Evolutionary conservation across 2,113 vertebrate genomes (phyloP).

Genomic region (Neogobius melanostomus): DNA sequence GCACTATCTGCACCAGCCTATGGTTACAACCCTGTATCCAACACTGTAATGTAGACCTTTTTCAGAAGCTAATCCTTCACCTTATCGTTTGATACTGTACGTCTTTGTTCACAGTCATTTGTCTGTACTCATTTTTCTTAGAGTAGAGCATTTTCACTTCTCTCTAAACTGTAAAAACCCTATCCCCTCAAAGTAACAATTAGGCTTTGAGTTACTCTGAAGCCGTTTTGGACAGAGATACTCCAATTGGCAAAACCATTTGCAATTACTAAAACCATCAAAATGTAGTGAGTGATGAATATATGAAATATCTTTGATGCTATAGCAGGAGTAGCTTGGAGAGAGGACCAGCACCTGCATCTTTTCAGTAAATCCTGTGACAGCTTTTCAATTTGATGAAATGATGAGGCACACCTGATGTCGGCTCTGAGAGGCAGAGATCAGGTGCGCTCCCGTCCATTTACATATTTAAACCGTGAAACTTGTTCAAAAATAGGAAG

Average conservation of each 20-base stretch:
- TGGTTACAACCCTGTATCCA: background rate
- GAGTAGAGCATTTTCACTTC: slow-evolving; percentile 6
- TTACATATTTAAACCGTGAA: slow-evolving; percentile 54
- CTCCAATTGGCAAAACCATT: slow-evolving; percentile 4
- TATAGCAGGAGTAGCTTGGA: slow-evolving; percentile 21
- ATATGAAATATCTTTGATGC: slow-evolving; percentile 6
- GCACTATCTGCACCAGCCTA: background rate
- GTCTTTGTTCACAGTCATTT: slow-evolving; percentile 8
- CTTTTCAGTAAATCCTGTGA: slow-evolving; percentile 55
- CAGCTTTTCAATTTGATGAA: slow-evolving; percentile 64
- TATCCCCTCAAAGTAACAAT: slow-evolving; percentile 11
- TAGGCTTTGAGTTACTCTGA: slow-evolving; percentile 8
- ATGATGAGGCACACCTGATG: slow-evolving; percentile 67
- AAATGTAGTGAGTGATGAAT: background rate
- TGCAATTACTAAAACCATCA: slow-evolving; percentile 4
- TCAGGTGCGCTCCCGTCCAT: slow-evolving; percentile 59
- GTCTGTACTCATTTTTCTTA: background rate
- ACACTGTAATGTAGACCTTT: slow-evolving; percentile 8
- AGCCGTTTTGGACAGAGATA: background rate
- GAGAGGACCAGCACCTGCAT: slow-evolving; percentile 59
- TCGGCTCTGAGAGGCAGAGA: slow-evolving; percentile 53
- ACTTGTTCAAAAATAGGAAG: slow-evolving; percentile 40
- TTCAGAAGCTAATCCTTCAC: slow-evolving; percentile 7
- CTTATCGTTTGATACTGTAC: background rate
- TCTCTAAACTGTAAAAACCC: slow-evolving; percentile 15